Evolutionary conservation across 2,888 invertebrate species (phyloP).

Genomic region (Selenia dentaria): DNA sequence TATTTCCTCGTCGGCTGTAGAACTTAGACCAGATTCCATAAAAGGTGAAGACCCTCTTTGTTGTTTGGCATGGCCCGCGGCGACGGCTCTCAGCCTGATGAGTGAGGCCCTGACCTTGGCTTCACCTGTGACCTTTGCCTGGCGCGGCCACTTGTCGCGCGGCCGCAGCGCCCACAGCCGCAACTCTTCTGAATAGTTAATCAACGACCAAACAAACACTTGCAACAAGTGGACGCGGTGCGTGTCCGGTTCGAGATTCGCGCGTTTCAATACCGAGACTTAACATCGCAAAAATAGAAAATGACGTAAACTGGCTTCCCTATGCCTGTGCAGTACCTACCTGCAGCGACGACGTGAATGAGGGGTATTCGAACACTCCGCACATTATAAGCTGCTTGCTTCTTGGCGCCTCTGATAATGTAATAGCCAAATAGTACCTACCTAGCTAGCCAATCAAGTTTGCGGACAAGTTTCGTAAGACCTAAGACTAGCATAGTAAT

Average conservation of each 20-base stretch:
- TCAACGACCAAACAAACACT: conserved; percentile 1
- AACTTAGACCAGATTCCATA: background rate
- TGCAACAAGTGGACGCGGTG: background rate
- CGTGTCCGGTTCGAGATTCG: background rate
- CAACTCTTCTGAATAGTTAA: background rate
- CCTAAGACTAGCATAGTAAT: too few species aligned
- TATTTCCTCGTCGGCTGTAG: background rate
- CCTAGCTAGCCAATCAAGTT: too few species aligned
- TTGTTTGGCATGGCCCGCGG: conserved; percentile 4
- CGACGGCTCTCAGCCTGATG: background rate
- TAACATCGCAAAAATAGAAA: too few species aligned
- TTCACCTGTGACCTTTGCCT: conserved; percentile 10
- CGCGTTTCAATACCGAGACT: too few species aligned
- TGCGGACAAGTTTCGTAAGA: too few species aligned
- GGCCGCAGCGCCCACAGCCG: background rate
- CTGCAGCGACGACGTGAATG: too few species aligned
- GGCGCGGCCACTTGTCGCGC: conserved; percentile 9
- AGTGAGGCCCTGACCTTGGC: conserved; percentile 12
- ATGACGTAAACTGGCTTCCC: too few species aligned
- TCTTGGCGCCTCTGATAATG: too few species aligned
- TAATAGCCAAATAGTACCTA: too few species aligned
- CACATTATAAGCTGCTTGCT: too few species aligned
- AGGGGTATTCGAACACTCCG: too few species aligned
- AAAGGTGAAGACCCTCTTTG: conserved; percentile 5
- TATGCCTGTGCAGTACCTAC: too few species aligned